Percentiles rank a stretch among this genome's conserved stretches.
Conservation (phyloP, 2,888 invertebrate species). For the Linnaemya vulpina region DNA sequence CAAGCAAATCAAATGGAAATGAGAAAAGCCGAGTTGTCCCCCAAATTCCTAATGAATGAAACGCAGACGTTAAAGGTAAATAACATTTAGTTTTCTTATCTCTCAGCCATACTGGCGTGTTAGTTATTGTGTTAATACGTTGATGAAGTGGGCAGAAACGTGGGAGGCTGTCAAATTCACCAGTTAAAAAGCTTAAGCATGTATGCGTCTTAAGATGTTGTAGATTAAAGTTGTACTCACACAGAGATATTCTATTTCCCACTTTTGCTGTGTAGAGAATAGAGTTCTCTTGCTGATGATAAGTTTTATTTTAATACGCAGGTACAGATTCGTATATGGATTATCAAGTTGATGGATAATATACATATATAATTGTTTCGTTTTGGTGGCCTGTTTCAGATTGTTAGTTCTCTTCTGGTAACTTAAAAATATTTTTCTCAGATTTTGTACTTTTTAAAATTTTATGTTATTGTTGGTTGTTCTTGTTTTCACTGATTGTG, state of each 20-base stretch:
- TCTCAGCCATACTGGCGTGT: neutral
- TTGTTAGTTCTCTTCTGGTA: neutral
- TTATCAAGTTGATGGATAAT: neutral
- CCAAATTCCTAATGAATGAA: constrained; percentile 77
- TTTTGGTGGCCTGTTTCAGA: neutral
- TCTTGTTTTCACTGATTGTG: neutral
- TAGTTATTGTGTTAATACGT: neutral
- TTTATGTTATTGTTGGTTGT: neutral
- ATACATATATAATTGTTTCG: neutral
- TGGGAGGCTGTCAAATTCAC: neutral
- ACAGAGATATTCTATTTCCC: neutral
- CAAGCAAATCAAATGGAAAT: constrained; percentile 69
- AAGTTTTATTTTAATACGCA: neutral
- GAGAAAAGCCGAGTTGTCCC: constrained; percentile 79
- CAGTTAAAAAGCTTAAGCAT: neutral
- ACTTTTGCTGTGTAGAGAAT: neutral
- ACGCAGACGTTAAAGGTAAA: constrained; percentile 53
- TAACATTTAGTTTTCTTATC: constrained; percentile 52
- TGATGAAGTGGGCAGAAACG: neutral
- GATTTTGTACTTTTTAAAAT: neutral
- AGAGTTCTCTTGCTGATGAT: neutral
- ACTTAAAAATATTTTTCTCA: constrained; percentile 11
- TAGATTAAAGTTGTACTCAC: constrained; percentile 14
- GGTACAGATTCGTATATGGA: neutral
- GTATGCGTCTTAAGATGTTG: neutral